A percentile compares a stretch with the other conserved stretches of the same genome.
phyloP scores from a whole-genome alignment of 2,113 vertebrate genomes.

The Periophthalmus modestus region DNA sequence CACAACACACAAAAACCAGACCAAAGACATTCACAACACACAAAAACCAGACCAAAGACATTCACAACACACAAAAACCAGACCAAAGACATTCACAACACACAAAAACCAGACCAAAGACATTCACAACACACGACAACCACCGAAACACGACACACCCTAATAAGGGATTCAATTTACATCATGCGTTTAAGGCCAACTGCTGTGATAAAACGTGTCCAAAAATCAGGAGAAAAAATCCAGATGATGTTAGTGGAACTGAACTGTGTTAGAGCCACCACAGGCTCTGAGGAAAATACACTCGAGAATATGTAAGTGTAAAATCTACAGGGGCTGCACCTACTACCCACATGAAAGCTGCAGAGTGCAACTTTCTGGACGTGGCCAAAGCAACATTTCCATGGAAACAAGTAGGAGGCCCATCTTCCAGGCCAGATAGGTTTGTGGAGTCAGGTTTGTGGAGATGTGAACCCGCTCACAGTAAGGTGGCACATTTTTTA shows the following conservation, averaged over 20 bases:
- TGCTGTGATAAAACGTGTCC: conserved; percentile 54
- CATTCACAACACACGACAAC: no score
- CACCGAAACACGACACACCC: neutral
- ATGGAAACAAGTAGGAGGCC: no score
- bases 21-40: no score
- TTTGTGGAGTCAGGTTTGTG: no score
- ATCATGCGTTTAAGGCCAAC: conserved; percentile 51
- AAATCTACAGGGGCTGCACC: no score
- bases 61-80: neutral
- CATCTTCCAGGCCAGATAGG: no score
- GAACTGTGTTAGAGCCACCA: neutral
- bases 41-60: conserved; percentile 5
- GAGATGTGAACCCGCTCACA: no score
- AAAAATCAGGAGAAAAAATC: neutral
- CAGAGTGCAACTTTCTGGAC: no score
- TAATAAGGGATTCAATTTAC: neutral
- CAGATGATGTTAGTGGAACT: neutral
- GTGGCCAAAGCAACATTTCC: no score
- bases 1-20: no score
- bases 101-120: conserved; percentile 10
- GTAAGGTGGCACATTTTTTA: no score
- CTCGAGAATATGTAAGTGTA: neutral
- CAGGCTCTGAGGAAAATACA: neutral
- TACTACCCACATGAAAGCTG: no score
- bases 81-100: neutral